Base-by-base conservation (phyloP, 30 jellyfish, hydroid and myxozoan species). In the Hydractinia echinata region DNA sequence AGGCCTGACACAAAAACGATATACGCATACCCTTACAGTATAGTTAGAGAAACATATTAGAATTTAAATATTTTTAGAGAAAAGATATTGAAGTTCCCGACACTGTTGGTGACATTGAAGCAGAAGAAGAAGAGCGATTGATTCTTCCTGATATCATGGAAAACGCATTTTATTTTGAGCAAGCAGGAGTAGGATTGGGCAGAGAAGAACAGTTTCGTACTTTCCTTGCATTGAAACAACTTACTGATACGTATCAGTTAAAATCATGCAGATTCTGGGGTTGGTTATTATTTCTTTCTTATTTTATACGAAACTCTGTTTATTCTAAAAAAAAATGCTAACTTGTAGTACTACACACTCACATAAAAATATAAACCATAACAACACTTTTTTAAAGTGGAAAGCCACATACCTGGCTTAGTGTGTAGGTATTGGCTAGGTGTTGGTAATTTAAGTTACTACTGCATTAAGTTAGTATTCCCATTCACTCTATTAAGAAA, bases 181-280 rank as follows among this genome's bases (percentile, higher is more conserved):
- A 92, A 87, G 98, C 96, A 9, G 85, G 89, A 79, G 96, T 87
- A 79, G 98, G 98, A 11, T 51, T 92, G 55, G 96, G 96, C 55
- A 87, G 94, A 77, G 98, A 92, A 84, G 98, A 92, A 76, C 80
- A 88, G 11, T 92, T 92, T 70, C 89, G 90, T 56, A 76, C 84
- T 53, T 87, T 92, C 55, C 87, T 92, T 13, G 98, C 96, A 9
- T 51, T 87, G 19, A 92, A 84, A 76, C 98, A 92, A 73, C 52
- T 92, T 44, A n/a, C 96, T 54, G 96, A 92, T 73, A 81, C 95
- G 13, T 92, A 92, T 66, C 67, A 7, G 18, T 76, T 92, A 53
- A 82, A 92, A 83, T 53, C 84, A 6, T 92, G 98, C 83, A 55
- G 98, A 56, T 87, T 92, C 61, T 92, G 98, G 98, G 98, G 98